These are phyloP conservation scores for Deilephila elpenor DNA, from an alignment of 2,888 invertebrate genomes.

Conservation along the genomic window DNA sequence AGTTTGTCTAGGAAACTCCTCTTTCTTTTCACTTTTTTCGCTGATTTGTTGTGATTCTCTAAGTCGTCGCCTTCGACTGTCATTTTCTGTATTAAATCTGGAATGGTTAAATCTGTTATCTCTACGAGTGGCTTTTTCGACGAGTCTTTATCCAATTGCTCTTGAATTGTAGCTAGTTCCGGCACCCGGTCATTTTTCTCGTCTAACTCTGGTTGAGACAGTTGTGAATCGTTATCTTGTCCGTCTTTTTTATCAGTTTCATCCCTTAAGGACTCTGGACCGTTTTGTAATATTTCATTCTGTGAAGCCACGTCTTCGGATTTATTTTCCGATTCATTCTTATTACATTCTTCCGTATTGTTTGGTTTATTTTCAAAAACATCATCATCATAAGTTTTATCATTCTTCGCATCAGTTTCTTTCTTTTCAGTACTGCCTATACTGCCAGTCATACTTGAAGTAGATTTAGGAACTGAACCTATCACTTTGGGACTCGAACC, in stretches of 20 bases:
- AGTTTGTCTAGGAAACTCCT: constrained; percentile 80
- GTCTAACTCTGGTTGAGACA: constrained; percentile 68
- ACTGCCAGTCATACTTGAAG: constrained; percentile 66
- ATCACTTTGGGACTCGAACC: constrained; percentile 70
- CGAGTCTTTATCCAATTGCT: constrained; percentile 66
- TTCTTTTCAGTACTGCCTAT: constrained; percentile 59
- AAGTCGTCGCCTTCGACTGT: constrained; percentile 67
- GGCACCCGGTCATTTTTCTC: constrained; percentile 75
- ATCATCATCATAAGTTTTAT: constrained; percentile 66
- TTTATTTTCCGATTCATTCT: constrained; percentile 40
- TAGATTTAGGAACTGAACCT: constrained; percentile 74
- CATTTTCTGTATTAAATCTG: constrained; percentile 75
- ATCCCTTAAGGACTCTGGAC: constrained; percentile 51
- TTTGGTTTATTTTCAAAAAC: constrained; percentile 66
- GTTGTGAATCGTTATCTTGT: constrained; percentile 58
- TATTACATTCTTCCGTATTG: constrained; percentile 43
- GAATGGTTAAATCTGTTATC: constrained; percentile 71
- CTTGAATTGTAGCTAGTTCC: constrained; percentile 65
- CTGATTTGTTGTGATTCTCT: constrained; percentile 62
- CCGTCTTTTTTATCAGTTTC: constrained; percentile 45
- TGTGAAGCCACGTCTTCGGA: constrained; percentile 47
- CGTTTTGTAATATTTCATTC: constrained; percentile 60
- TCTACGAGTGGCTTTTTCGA: constrained; percentile 58
- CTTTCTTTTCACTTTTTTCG: constrained; percentile 78
- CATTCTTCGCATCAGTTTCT: constrained; percentile 47